phyloP scores from a whole-genome alignment of 2,888 invertebrate genomes.

The Gryllus longicercus region DNA sequence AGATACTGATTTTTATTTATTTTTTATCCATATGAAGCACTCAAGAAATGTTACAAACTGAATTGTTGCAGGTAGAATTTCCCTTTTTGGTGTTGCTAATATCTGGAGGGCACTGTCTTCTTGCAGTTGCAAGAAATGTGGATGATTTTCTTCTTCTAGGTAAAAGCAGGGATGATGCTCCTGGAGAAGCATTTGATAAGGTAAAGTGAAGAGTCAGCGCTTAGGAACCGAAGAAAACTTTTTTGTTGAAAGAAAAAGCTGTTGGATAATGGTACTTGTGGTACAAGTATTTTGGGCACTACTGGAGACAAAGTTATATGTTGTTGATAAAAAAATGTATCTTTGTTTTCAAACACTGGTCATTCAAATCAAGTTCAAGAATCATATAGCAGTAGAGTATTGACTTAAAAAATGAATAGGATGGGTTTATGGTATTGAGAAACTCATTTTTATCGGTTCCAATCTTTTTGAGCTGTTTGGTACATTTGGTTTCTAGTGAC shows the following conservation, averaged over 20 bases:
- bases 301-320: no score
- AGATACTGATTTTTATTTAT: background rate
- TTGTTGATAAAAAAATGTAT: no score
- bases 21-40: background rate
- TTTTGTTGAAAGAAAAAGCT: background rate
- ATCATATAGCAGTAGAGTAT: no score
- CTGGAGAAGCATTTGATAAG: slow-evolving; percentile 93
- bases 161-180: slow-evolving; percentile 75
- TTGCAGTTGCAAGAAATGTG: slow-evolving; percentile 69
- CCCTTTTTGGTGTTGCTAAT: slow-evolving; percentile 86
- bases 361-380: no score
- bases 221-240: background rate
- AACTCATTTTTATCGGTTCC: no score
- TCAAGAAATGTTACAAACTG: background rate
- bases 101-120: slow-evolving; percentile 89
- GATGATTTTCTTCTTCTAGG: slow-evolving; percentile 79
- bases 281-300: no score
- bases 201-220: slow-evolving; percentile 48
- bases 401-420: no score
- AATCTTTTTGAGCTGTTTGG: no score
- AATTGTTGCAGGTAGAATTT: slow-evolving; percentile 59
- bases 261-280: background rate
- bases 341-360: no score
- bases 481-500: no score
- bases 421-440: no score